A percentile compares a stretch with the other conserved stretches of the same genome.
phyloP scores from a whole-genome alignment of 2,888 invertebrate genomes.

The Entomobrya proxima region DNA sequence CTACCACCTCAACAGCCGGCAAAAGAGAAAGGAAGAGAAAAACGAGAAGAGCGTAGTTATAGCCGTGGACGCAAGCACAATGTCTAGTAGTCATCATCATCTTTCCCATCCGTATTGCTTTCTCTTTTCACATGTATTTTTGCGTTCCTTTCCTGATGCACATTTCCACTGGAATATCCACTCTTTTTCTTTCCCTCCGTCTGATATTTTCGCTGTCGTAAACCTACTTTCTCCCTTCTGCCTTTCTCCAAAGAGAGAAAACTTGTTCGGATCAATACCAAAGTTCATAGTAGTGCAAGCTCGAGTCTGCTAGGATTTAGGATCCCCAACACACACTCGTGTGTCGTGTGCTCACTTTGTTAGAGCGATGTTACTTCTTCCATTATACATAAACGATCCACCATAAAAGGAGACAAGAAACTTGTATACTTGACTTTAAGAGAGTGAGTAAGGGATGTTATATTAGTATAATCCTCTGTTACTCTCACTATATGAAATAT shows the following conservation, averaged over 20 bases:
- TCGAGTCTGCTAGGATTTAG: conserved; percentile 47
- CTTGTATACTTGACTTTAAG: background rate
- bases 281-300: conserved; percentile 56
- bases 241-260: conserved; percentile 45
- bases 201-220: conserved; percentile 65
- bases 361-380: conserved; percentile 14
- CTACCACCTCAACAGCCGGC: conserved; percentile 47
- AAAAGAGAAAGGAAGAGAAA: conserved; percentile 26
- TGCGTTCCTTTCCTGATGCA: conserved; percentile 34
- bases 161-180: conserved; percentile 28
- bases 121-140: conserved; percentile 28
- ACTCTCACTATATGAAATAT: background rate
- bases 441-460: conserved; percentile 33
- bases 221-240: conserved; percentile 60
- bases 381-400: conserved; percentile 39
- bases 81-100: conserved; percentile 26
- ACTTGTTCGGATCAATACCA: conserved; percentile 68
- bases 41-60: background rate
- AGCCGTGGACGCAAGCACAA: background rate
- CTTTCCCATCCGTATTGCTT: conserved; percentile 38
- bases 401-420: conserved; percentile 35
- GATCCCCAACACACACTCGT: conserved; percentile 22
- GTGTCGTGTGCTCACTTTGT: background rate
- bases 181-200: conserved; percentile 33
- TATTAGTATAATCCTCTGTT: conserved; percentile 65